These are phyloP conservation scores for Nasonia oneida DNA, from an alignment of 2,888 invertebrate species.

Conservation along the genomic window DNA sequence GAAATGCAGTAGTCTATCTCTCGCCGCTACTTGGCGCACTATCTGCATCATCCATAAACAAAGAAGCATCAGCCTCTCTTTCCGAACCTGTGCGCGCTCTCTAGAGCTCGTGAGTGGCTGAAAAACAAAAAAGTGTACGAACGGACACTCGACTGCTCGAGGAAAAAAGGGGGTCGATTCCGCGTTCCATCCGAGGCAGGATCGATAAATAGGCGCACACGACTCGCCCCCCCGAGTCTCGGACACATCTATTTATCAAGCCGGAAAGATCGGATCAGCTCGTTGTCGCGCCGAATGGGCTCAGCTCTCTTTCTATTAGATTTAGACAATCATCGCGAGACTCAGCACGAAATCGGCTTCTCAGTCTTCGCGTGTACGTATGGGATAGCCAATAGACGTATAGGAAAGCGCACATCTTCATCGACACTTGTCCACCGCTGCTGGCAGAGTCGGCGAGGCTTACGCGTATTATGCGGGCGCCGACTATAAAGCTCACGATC, in stretches of 20 bases:
- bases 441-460: no score
- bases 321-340: slow-evolving; percentile 12
- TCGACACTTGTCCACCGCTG: not conserved
- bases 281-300: not conserved
- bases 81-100: not conserved
- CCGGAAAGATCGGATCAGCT: slow-evolving; percentile 34
- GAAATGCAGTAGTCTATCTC: not conserved
- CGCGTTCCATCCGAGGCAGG: not conserved
- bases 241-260: slow-evolving; percentile 42
- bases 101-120: not conserved
- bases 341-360: slow-evolving; percentile 32
- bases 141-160: not conserved
- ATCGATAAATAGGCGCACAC: slow-evolving; percentile 25
- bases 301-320: slow-evolving; percentile 48
- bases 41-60: slow-evolving; percentile 7
- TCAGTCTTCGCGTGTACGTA: not conserved
- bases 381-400: no score
- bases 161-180: slow-evolving; percentile 45
- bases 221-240: not conserved
- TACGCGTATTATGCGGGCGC: no score
- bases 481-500: no score
- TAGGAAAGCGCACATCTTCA: slow-evolving; percentile 2
- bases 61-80: not conserved
- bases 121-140: not conserved
- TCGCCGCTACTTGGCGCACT: not conserved